Base-by-base conservation (phyloP, 2,797 vertebrate genomes). In the Spinus pinus region DNA sequence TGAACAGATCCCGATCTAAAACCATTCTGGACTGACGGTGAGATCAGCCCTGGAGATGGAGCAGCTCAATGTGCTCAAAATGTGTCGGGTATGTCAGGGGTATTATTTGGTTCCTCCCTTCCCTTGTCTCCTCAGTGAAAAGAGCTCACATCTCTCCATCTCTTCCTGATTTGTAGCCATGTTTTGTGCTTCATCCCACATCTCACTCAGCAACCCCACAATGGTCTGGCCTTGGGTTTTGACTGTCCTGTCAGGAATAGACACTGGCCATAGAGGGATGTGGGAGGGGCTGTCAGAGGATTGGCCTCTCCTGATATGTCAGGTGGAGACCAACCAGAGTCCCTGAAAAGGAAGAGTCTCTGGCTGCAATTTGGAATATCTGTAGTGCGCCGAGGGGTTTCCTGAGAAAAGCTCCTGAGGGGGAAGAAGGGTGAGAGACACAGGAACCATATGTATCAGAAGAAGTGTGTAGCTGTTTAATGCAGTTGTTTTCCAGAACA, bases 351-450 rank as follows among this genome's bases (percentile, higher is more conserved):
- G 22, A 41, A 64, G 10, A 33, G 15, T 28, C 33, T 57, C 60
- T 53, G 23, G 39, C 12, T 5, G 10, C n/a, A 35, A 3, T 19
- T 30, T 35, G 33, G 31, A 64, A 7, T 49, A 14, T 69, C 61
- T 86, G 64, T 30, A 53, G 49, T 4, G 5, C 0, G 0, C n/a
- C 30, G 17, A 25, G 21, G 6, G 3, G 7, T 33, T 74, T 78
- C 19, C 60, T 65, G 6, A 5, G 27, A 41, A 33, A 23, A 93
- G 16, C 13, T 65, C 2, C 1, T 77, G 60, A 69, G 2, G 2
- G 2, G 8, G 30, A 69, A 47, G 46, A 50, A 81, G 12, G 1
- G 9, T 23, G 16, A 81, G 47, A 91, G 25, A 33, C 88, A 83
- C 25, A 65, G 31, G 47, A 77, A 27, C 7, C 56, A 53, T 1